Base-by-base conservation (phyloP, 2,888 invertebrate species). In the Gymnocheta viridis region DNA sequence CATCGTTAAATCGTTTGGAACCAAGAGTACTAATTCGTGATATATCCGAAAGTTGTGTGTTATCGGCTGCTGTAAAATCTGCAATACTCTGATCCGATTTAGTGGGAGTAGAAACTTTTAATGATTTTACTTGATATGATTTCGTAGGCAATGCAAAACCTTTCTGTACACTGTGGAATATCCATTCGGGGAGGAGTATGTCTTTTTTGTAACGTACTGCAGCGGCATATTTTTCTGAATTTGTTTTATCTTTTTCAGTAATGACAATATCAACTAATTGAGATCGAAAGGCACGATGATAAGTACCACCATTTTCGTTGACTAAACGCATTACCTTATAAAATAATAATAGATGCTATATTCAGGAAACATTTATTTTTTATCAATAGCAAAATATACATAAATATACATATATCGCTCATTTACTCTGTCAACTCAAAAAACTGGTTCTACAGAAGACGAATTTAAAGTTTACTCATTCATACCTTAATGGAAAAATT, bases 161-260 rank as follows among this genome's bases (percentile, higher is more conserved):
- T 29, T 93, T 93, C 29, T 93, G 93, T 0, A 95, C 93, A n/a
- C 96, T 97, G 35, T 97, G 96, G 74, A 93, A 93, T 47, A 98
- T 93, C 98, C 98, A 98, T 2, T 95, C 92, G 0, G 95, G 94
- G 14, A 93, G 93, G 0, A 98, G 94, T 87, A 97, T 96, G 24
- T 91, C 91, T 79, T 92, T 92, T 58, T 91, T 91, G 83, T 88
- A 92, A 9, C 89, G 88, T 4, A 92, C 86, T 0, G 92, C 92
- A 5, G 91, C 92, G 49, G 89, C 88, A 70, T 90, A 92, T 82
- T 92, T 92, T 2, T 91, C 90, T 0, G 91, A 88, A 74, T 91
- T 89, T 0, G 89, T 89, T 73, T 90, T 90, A 14, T 87, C 88
- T 29, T 89, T 89, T 27, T 91, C 91, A 0, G 91, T 90, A 7